Conservation (phyloP, 2,888 invertebrate genomes). For the Hipparchia sbordonii region DNA sequence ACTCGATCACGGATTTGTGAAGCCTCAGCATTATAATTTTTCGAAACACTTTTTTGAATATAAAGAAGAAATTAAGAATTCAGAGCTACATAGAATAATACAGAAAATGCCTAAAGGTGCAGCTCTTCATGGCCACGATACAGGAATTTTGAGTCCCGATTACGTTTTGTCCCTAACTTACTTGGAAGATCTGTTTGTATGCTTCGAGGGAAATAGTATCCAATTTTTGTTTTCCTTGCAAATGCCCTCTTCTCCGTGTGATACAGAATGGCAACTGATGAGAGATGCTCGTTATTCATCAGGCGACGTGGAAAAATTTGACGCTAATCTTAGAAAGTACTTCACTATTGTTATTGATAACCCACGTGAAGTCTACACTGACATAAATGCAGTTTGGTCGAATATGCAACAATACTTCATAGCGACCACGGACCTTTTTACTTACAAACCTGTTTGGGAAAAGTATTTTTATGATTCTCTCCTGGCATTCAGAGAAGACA, state of each 20-base stretch:
- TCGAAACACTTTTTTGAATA: constrained; percentile 86
- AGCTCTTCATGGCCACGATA: constrained; percentile 87
- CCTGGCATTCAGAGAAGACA: constrained; percentile 85
- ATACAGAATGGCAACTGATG: constrained; percentile 74
- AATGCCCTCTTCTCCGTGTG: constrained; percentile 51
- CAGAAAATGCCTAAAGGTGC: constrained; percentile 89
- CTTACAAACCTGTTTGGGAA: constrained; percentile 85
- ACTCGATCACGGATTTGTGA: constrained; percentile 68
- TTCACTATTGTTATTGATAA: constrained; percentile 82
- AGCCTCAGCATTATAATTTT: constrained; percentile 82
- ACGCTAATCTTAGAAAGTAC: constrained; percentile 74
- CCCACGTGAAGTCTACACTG: constrained; percentile 67
- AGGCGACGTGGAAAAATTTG: constrained; percentile 76
- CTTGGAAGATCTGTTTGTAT: constrained; percentile 82
- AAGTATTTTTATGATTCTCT: constrained; percentile 86
- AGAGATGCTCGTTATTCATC: constrained; percentile 73
- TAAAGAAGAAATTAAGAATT: constrained; percentile 81
- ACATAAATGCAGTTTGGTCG: constrained; percentile 84
- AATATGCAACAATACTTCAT: constrained; percentile 82
- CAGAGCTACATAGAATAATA: constrained; percentile 85
- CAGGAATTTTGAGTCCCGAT: constrained; percentile 83
- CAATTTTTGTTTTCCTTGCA: constrained; percentile 59
- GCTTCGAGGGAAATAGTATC: constrained; percentile 57
- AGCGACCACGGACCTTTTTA: constrained; percentile 76
- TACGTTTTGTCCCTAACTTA: constrained; percentile 85